Conservation (phyloP, 2,888 invertebrate genomes). For the Drosophila helvetica region DNA sequence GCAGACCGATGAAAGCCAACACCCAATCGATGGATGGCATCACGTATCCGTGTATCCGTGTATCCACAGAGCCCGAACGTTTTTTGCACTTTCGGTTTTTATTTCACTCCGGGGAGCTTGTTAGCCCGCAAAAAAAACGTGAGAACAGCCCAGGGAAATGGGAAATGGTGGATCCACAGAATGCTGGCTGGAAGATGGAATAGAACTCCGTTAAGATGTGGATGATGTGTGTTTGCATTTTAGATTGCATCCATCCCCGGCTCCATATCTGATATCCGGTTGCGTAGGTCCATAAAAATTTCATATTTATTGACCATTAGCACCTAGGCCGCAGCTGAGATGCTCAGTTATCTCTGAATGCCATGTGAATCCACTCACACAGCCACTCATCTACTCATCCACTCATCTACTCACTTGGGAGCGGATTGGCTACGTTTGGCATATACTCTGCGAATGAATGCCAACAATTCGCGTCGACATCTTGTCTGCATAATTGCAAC, state of each 20-base stretch:
- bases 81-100: constrained; percentile 76
- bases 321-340: constrained; percentile 71
- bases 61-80: constrained; percentile 44
- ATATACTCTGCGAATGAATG: constrained; percentile 56
- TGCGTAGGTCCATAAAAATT: constrained; percentile 79
- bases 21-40: constrained; percentile 40
- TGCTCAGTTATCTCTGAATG: not conserved
- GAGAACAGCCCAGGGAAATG: constrained; percentile 34
- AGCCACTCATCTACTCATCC: constrained; percentile 10
- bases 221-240: constrained; percentile 65
- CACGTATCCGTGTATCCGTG: constrained; percentile 77
- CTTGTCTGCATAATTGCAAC: constrained; percentile 82
- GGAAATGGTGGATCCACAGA: not conserved
- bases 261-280: constrained; percentile 40
- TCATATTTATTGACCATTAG: constrained; percentile 82
- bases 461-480: constrained; percentile 81
- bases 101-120: constrained; percentile 81
- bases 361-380: constrained; percentile 1
- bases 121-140: constrained; percentile 56
- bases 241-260: constrained; percentile 54
- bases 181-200: constrained; percentile 15
- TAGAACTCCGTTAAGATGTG: constrained; percentile 36
- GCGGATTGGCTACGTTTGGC: not conserved
- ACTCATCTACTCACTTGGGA: constrained; percentile 6
- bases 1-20: not conserved